A percentile compares a stretch with the other conserved stretches of the same genome.
These are phyloP conservation scores for Dicycla oo DNA, from an alignment of 2,888 invertebrate genomes.

Conservation along the genomic window DNA sequence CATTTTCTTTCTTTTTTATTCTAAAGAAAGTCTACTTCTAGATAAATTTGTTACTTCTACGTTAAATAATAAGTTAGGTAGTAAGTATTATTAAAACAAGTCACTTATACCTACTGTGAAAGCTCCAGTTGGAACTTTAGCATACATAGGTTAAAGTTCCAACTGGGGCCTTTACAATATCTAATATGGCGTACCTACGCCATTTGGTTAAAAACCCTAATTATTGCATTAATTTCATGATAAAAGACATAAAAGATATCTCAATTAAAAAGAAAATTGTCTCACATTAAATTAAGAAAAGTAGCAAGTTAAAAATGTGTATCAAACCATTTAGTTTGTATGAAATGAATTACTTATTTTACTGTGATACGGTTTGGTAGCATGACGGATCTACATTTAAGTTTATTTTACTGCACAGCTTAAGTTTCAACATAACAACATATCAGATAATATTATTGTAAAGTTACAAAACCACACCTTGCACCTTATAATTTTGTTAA, in stretches of 20 bases:
- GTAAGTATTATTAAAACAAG: neutral
- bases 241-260: neutral
- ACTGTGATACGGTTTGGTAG: conserved; percentile 2
- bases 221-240: too few relatives aligned
- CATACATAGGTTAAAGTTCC: too few relatives aligned
- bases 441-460: too few relatives aligned
- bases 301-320: conserved; percentile 1
- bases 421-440: neutral
- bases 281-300: neutral
- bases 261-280: neutral
- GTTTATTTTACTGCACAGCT: neutral
- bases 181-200: too few relatives aligned
- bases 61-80: neutral
- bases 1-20: neutral
- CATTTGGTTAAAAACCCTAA: too few relatives aligned
- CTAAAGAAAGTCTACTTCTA: neutral
- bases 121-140: neutral
- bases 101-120: neutral
- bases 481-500: neutral
- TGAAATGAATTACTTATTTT: conserved; percentile 12
- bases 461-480: conserved; percentile 1
- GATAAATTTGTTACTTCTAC: neutral
- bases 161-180: too few relatives aligned
- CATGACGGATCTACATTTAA: neutral
- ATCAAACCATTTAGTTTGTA: conserved; percentile 25